Conservation (phyloP, 2,888 invertebrate genomes). For the Aromia moschata region DNA sequence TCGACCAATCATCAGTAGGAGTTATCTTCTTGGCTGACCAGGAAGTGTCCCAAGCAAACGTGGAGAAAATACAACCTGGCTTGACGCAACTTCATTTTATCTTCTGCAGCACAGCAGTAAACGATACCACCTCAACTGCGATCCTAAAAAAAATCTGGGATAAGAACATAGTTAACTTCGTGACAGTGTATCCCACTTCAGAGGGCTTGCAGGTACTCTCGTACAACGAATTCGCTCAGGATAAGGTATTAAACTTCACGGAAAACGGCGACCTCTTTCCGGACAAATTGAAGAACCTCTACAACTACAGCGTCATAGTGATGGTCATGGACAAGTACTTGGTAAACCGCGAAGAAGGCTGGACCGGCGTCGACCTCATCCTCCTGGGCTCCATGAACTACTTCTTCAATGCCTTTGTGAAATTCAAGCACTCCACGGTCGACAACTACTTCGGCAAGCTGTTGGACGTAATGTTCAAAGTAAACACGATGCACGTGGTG, state of each 20-base stretch:
- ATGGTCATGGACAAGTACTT: not conserved
- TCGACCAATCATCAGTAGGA: not conserved
- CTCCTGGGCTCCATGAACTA: not conserved
- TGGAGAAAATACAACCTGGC: not conserved
- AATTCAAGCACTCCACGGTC: not conserved
- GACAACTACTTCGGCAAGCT: not conserved
- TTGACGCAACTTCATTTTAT: not conserved
- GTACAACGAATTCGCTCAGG: not conserved
- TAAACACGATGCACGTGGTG: not conserved
- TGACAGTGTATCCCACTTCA: not conserved
- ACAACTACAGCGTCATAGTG: not conserved
- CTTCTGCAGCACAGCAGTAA: not conserved
- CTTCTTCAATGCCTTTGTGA: not conserved
- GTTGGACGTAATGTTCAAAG: not conserved
- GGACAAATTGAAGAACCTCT: not conserved
- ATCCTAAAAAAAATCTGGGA: not conserved
- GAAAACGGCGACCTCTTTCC: not conserved
- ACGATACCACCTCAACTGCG: not conserved
- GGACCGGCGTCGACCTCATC: not conserved
- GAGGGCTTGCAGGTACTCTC: not conserved
- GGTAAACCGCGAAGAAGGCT: not conserved
- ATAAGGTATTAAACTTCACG: not conserved
- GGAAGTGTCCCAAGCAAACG: not conserved
- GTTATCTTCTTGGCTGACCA: not conserved
- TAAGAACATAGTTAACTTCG: not conserved